Base-by-base conservation (phyloP, 2,888 invertebrate species). In the Eledone cirrhosa region DNA sequence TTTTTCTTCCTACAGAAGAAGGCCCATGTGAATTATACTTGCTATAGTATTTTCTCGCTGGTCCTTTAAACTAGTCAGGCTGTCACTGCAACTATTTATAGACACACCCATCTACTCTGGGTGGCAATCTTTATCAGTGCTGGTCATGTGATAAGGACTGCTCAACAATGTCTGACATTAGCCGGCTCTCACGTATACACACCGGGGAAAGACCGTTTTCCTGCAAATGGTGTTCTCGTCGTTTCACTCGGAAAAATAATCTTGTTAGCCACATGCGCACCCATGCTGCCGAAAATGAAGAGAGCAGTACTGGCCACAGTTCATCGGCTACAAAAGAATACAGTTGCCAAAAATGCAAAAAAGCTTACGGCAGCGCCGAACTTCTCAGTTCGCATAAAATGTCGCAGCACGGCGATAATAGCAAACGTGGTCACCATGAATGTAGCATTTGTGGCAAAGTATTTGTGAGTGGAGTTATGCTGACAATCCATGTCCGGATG, bases 181-280 rank as follows among this genome's bases (percentile, higher is more conserved):
- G 31, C 72, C 72, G 31, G 22, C 72, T 31, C 72, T 31, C 41
- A 41, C 72, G 33, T n/a, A 19, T 41, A 33, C 72, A 33, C 33
- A 72, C 72, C 31, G 72, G 33, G 33, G 72, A 72, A 31, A 72
- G 72, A 31, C 72, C 72, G 31, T 72, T 72, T 33, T 72, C 31
- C 72, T 72, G 72, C 72, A 72, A 72, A 31, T 72, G 72, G 72
- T 72, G 72, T 33, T 31, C 31, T 72, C 72, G 72, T 31, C 72
- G 72, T 41, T 72, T 72, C 19, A 72, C 31, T 22, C 72, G 41
- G 72, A 72, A 72, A 31, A 72, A 41, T 41, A 72, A 72, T 31
- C 72, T 72, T 41, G 41, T 72, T n/a, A 72, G 72, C 19, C 72
- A 72, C 31, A n/a, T 72, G 72, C 72, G 72, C 13, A 72, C 72